These are phyloP conservation scores for Mesorhabditis spiculigera DNA, from an alignment of 2,888 invertebrate genomes.

Conservation along the genomic window DNA sequence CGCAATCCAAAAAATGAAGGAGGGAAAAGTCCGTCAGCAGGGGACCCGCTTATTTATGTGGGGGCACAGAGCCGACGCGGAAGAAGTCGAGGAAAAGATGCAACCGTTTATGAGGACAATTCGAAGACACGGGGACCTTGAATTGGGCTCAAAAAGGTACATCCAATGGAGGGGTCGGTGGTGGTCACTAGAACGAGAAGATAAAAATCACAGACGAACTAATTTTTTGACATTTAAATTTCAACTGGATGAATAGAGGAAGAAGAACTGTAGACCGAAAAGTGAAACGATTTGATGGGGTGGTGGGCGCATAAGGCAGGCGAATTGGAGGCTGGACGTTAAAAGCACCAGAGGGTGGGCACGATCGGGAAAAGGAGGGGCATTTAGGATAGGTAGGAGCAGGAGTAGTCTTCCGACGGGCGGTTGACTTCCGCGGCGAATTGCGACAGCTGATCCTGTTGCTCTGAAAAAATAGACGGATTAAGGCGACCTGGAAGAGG, in stretches of 20 bases:
- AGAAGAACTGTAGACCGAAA: background rate
- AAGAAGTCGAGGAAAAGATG: too few species aligned
- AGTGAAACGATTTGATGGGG: background rate
- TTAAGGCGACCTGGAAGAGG: background rate
- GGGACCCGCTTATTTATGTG: too few species aligned
- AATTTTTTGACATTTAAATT: background rate
- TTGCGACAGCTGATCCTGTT: slow-evolving; percentile 96
- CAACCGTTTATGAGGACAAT: too few species aligned
- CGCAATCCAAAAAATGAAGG: too few species aligned
- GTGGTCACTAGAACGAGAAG: background rate
- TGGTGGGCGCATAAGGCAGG: too few species aligned
- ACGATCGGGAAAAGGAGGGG: slow-evolving; percentile 3
- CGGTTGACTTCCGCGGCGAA: slow-evolving; percentile 78
- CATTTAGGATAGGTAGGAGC: slow-evolving; percentile 26
- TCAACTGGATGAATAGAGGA: slow-evolving; percentile 1
- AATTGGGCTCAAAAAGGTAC: too few species aligned
- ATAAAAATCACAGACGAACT: background rate
- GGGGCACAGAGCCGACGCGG: too few species aligned
- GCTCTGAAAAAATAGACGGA: slow-evolving; percentile 68
- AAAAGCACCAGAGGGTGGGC: background rate
- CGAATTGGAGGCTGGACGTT: background rate
- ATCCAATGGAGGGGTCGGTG: too few species aligned
- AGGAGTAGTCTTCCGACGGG: slow-evolving; percentile 21
- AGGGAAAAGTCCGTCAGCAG: too few species aligned
- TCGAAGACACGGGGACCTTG: too few species aligned